Percentiles rank a stretch among this genome's conserved stretches.
These are phyloP conservation scores for Mellilla xanthometata DNA, from an alignment of 2,888 invertebrate species.

Conservation along the genomic window DNA sequence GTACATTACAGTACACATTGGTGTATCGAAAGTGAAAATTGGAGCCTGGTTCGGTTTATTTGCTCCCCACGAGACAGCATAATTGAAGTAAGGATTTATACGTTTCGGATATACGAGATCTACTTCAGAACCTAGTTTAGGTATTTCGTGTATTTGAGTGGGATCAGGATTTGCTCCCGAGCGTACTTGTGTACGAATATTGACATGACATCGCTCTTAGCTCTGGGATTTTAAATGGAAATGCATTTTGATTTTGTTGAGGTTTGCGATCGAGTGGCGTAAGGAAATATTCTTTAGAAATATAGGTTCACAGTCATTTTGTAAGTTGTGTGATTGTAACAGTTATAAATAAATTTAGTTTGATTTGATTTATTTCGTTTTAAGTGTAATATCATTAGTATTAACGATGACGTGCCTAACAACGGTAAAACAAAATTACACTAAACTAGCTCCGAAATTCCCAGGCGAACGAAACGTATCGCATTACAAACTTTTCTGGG, in stretches of 20 bases:
- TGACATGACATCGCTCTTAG: constrained; percentile 15
- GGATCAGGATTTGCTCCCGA: constrained; percentile 33
- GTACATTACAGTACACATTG: constrained; percentile 37
- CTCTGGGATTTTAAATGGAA: constrained; percentile 7
- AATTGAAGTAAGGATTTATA: constrained; percentile 78
- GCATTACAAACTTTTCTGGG: constrained; percentile 31
- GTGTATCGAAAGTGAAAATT: constrained; percentile 64
- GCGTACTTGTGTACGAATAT: constrained; percentile 27
- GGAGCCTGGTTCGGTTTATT: constrained; percentile 68
- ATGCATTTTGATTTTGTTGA: constrained; percentile 6
- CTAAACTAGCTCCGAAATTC: constrained; percentile 12
- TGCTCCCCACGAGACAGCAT: constrained; percentile 65
- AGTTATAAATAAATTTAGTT: too few species aligned
- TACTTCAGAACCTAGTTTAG: constrained; percentile 38
- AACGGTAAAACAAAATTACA: constrained; percentile 5
- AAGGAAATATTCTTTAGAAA: too few species aligned
- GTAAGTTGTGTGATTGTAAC: too few species aligned
- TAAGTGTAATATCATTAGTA: background rate
- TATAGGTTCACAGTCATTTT: too few species aligned
- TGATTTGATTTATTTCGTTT: too few species aligned
- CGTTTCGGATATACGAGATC: constrained; percentile 60
- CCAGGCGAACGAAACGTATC: constrained; percentile 25
- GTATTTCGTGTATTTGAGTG: constrained; percentile 32
- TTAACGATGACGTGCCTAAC: background rate
- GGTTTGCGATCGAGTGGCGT: background rate